Base-by-base conservation (phyloP, 2,113 vertebrate genomes). In the Tinamus guttatus region DNA sequence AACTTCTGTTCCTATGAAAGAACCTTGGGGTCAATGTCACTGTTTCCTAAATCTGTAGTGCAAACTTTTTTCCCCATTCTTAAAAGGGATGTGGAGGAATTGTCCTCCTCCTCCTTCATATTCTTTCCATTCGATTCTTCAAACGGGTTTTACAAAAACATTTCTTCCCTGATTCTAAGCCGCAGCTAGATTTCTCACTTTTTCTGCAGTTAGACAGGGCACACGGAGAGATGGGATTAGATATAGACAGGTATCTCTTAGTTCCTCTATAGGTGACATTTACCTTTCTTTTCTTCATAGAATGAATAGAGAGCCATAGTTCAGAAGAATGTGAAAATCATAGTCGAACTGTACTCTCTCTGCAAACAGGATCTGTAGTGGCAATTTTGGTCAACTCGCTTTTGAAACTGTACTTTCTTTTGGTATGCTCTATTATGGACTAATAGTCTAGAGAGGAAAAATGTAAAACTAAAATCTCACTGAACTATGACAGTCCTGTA, bases 101-200 rank as follows among this genome's bases (percentile, higher is more conserved):
- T 20, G 13, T 32, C 27, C 32, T 52, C 49, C 45, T 82, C 14
- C 32, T 65, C 12, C 13, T 38, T 34, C 22, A 40, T 16, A 63
- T 83, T 81, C 36, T 60, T 94, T 84, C n/a, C 63, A 51, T 79
- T 87, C 76, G 77, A 34, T 45, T 91, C 54, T 93, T 93, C 70
- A 93, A 65, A 75, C n/a, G 69, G 27, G 40, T 74, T n/a, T 85
- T 90, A 80, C 6, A 60, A 63, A 79, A 59, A 47, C 8, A 45
- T 85, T 90, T 59, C 51, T 73, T 65, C 56, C 30, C 69, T 43
- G 11, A 69, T 81, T 90, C n/a, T 56, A 45, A 77, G 22, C 45
- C 59, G 58, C 18, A 77, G 20, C 4, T 81, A 51, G 45, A 62
- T 62, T 89, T 7, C 4, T 81, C 69, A 54, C 17, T 40, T 63